Percentiles rank a stretch among this genome's conserved stretches.
Conservation (phyloP, 2,888 invertebrate species). For the Hartigia nigra region DNA sequence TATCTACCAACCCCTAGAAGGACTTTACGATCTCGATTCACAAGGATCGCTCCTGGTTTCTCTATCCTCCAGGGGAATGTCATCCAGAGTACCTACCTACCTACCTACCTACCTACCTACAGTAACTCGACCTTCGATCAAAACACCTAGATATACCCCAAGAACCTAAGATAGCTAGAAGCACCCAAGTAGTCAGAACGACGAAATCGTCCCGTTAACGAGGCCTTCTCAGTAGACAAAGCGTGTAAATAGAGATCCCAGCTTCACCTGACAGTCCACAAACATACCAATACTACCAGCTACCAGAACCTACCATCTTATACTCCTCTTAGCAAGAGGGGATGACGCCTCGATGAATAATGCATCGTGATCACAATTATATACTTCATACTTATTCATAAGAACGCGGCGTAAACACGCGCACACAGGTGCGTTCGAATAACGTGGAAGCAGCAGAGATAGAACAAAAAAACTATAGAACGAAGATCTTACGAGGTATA, state of each 20-base stretch:
- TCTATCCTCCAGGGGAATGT: neutral
- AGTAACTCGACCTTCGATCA: slow-evolving; percentile 33
- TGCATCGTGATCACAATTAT: slow-evolving; percentile 52
- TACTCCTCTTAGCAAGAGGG: neutral
- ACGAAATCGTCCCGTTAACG: slow-evolving; percentile 44
- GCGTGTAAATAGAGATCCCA: slow-evolving; percentile 40
- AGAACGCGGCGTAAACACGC: slow-evolving; percentile 34
- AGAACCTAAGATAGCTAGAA: neutral
- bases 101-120: slow-evolving; percentile 20
- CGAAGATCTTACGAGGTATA: neutral
- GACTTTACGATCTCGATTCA: neutral
- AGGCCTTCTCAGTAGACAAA: slow-evolving; percentile 44
- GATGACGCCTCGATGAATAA: slow-evolving; percentile 47
- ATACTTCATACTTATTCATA: slow-evolving; percentile 46
- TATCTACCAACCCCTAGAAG: neutral
- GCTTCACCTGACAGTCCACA: neutral
- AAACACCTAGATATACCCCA: neutral
- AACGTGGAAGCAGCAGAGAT: neutral
- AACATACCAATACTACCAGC: neutral
- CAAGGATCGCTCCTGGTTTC: neutral
- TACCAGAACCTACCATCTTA: neutral
- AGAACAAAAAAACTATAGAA: neutral
- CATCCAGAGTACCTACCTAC: neutral
- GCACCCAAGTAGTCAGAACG: neutral
- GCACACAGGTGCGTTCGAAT: slow-evolving; percentile 14